These are phyloP conservation scores for Chironomus striatipennis DNA, from an alignment of 1,140 invertebrate species.

Conservation along the genomic window DNA sequence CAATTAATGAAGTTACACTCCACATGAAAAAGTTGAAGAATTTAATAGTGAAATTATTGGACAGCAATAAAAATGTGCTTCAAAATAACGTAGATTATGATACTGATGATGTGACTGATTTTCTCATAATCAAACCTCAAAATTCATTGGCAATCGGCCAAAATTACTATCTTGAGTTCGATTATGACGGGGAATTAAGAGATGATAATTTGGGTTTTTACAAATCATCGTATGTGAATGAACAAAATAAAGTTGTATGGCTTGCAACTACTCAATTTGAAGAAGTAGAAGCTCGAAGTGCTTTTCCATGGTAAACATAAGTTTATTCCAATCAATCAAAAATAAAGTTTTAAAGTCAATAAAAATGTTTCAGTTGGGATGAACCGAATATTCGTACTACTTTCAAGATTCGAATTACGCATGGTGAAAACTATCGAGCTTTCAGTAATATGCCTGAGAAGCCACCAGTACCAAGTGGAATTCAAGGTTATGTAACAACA, in stretches of 20 bases:
- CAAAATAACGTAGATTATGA: neutral
- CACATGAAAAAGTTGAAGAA: neutral
- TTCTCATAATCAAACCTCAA: conserved; percentile 31
- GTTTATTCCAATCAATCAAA: neutral
- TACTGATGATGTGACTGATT: conserved; percentile 30
- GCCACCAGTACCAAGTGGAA: conserved; percentile 26
- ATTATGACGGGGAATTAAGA: conserved; percentile 46
- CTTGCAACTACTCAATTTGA: conserved; percentile 66
- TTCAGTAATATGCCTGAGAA: conserved; percentile 50
- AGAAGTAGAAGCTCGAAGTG: conserved; percentile 59
- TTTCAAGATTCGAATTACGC: conserved; percentile 46
- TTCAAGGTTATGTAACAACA: conserved; percentile 49
- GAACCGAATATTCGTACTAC: neutral
- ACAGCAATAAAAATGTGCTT: neutral
- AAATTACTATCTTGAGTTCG: conserved; percentile 42
- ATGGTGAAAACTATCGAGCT: conserved; percentile 42
- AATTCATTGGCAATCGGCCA: conserved; percentile 28
- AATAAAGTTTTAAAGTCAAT: neutral
- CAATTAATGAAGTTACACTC: neutral
- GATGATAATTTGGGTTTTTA: conserved; percentile 68
- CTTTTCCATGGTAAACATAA: conserved; percentile 62
- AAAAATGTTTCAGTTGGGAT: conserved; percentile 11
- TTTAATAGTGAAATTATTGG: neutral
- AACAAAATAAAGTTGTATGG: conserved; percentile 34
- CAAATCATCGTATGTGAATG: conserved; percentile 58